A percentile compares a stretch with the other conserved stretches of the same genome.
phyloP scores from a whole-genome alignment of 2,113 vertebrate genomes.

The Cervus canadensis region DNA sequence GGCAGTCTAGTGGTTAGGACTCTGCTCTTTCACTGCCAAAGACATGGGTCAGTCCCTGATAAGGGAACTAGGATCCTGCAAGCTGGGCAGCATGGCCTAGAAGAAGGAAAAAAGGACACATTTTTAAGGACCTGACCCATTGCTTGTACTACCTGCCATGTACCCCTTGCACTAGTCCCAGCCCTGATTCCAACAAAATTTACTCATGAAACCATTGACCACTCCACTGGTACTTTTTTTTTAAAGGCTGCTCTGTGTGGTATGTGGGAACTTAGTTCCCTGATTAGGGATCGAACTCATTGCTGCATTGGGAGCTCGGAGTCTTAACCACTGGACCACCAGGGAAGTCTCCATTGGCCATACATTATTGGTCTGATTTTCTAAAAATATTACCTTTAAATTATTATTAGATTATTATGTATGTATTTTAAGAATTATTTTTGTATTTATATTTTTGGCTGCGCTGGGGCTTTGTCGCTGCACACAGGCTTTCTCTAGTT shows the following conservation, averaged over 20 bases:
- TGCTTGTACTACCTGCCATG: rapidly evolving
- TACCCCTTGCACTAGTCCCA: background rate
- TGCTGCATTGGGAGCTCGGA: background rate
- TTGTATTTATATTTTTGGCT: background rate
- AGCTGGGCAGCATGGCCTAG: background rate
- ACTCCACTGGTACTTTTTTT: background rate
- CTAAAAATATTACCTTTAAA: background rate
- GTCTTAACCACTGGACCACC: background rate
- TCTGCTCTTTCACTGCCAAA: background rate
- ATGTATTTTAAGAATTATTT: background rate
- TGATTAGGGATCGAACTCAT: background rate
- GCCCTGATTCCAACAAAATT: background rate
- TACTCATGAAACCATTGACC: background rate
- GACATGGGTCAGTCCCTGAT: background rate
- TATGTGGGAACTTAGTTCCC: background rate
- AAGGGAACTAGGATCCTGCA: background rate
- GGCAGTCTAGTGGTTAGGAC: background rate
- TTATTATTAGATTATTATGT: background rate
- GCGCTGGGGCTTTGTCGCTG: background rate
- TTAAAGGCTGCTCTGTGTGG: background rate
- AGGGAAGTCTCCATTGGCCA: background rate
- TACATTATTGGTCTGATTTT: background rate
- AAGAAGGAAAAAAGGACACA: background rate
- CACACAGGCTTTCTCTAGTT: background rate
- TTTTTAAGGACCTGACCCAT: background rate